Evolutionary conservation across 2,113 vertebrate species (phyloP), one percentile per base, ranked within the genome.

Genomic region (Athene noctua): DNA sequence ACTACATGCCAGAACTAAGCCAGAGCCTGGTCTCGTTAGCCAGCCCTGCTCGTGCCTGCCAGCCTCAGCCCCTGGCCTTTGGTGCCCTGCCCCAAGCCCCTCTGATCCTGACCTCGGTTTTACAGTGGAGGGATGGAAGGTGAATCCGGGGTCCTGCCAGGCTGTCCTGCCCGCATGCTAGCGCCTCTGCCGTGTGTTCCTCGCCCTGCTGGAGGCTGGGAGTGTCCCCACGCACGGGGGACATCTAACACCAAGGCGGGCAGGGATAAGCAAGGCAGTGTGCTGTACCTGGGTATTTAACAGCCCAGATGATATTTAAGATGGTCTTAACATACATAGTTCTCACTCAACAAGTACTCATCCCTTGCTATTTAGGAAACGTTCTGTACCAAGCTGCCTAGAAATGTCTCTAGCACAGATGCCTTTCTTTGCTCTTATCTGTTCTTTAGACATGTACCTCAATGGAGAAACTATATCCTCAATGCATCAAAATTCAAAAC

Each of bases 311-410:
- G 59, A 62, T 93, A 94, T 66, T 70, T 80, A 42, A 83, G 74
- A 73, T 47, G 54, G 58, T 83, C 29, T 93, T 70, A 86, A 62
- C 38, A 15, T 32, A 40, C 72, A 59, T 70, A 91, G 78, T 79
- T 96, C 58, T 96, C 89, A 91, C 92, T 95, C 91, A 82, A 16
- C 84, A 81, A 85, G 70, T 62, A 68, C 62, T 96, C 78, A 70
- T 85, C 67, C 78, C 62, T 71, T 80, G 49, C 58, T 92, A 52
- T 92, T 95, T 82, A 73, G 65, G 74, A 85, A 74, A 61, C 1
- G 3, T 6, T 90, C 61, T 29, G 21, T 80, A 75, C 84, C 73
- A 70, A 70, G 65, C 46, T 75, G 70, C 77, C 42, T 71, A 58
- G 17, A 71, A 61, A 91, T 26, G 62, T 61, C 83, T 79, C 8